Evolutionary conservation across 2,113 vertebrate genomes (phyloP).

Genomic region (Theristicus caerulescens): DNA sequence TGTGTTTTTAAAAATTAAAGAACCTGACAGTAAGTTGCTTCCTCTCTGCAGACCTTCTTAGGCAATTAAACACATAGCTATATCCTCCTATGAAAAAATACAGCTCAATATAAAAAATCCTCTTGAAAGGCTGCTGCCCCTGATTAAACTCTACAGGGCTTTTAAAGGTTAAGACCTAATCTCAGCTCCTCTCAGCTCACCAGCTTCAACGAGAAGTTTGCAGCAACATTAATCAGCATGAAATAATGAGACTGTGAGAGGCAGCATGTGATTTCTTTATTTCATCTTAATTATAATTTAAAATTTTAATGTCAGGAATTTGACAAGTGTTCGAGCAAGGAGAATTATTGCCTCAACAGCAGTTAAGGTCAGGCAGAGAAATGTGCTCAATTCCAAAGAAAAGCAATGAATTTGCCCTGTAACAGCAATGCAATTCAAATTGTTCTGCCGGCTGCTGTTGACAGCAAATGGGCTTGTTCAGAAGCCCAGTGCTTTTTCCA

Average conservation of each 20-base stretch:
- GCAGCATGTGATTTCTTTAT: neutral
- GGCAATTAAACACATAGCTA: neutral
- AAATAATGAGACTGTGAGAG: constrained; percentile 46
- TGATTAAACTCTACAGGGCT: neutral
- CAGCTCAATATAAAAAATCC: neutral
- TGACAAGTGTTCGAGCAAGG: constrained; percentile 35
- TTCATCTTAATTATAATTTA: constrained; percentile 57
- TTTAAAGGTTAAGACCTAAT: constrained; percentile 17
- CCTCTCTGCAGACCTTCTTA: neutral
- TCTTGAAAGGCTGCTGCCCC: neutral
- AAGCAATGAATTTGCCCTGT: neutral
- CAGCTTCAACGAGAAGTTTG: neutral
- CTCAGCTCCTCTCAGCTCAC: neutral
- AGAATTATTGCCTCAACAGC: constrained; percentile 32
- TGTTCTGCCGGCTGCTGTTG: neutral
- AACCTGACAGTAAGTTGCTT: neutral
- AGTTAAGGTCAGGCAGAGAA: constrained; percentile 10
- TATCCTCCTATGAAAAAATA: neutral
- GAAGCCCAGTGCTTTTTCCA: rapidly evolving
- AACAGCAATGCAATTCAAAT: neutral
- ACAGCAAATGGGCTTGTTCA: neutral
- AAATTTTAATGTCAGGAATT: constrained; percentile 43
- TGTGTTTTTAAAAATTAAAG: neutral
- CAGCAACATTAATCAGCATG: constrained; percentile 42
- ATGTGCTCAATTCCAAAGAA: neutral